Evolutionary conservation across 2,888 invertebrate species (phyloP).

Genomic region (Nemurella pictetii): DNA sequence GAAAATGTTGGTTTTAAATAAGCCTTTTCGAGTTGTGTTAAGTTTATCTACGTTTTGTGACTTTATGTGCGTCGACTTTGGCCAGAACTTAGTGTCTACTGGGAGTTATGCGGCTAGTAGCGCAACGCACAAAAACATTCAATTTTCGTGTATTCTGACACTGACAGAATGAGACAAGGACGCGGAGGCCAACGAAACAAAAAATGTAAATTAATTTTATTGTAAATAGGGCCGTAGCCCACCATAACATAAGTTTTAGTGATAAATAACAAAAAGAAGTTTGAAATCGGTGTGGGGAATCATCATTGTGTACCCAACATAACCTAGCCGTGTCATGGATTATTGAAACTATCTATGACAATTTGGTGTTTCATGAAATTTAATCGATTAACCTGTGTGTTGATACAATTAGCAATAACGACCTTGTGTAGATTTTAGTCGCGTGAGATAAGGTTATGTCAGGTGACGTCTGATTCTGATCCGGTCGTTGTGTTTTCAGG

Average conservation of each 20-base stretch:
- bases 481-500: slow-evolving; percentile 54
- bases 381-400: not conserved
- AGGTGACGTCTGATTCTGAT: not conserved
- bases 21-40: slow-evolving; percentile 45
- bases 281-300: slow-evolving; percentile 7
- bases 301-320: slow-evolving; percentile 16
- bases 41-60: slow-evolving; percentile 45
- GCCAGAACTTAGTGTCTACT: slow-evolving; percentile 45
- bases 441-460: not conserved
- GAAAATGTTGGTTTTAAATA: slow-evolving; percentile 42
- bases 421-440: not conserved
- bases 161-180: slow-evolving; percentile 59
- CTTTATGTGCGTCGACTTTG: slow-evolving; percentile 45
- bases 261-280: slow-evolving; percentile 7
- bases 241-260: slow-evolving; percentile 28
- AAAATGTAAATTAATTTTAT: slow-evolving; percentile 55
- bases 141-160: slow-evolving; percentile 50
- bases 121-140: slow-evolving; percentile 50
- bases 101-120: slow-evolving; percentile 46
- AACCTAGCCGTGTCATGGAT: slow-evolving; percentile 27
- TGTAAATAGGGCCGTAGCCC: slow-evolving; percentile 38
- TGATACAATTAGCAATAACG: not conserved
- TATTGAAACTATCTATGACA: not conserved
- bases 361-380: not conserved
- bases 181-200: slow-evolving; percentile 59